Conservation (phyloP, 1,140 invertebrate genomes). For the Musca domestica region DNA sequence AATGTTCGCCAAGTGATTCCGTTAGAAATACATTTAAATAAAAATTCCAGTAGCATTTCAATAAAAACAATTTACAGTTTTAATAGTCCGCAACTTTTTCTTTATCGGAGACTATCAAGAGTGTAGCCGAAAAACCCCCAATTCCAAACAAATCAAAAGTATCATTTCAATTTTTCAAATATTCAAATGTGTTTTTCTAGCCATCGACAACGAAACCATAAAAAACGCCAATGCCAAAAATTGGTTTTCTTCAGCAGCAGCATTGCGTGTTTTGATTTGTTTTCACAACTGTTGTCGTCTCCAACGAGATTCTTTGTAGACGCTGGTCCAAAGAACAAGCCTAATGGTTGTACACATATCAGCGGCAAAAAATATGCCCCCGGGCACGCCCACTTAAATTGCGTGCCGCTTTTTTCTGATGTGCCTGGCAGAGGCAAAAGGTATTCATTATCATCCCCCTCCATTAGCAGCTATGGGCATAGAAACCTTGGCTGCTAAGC, state of each 20-base stretch:
- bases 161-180: slow-evolving; percentile 16
- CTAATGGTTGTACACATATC: no score
- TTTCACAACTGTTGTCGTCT: neutral
- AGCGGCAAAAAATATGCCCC: slow-evolving; percentile 32
- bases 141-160: slow-evolving; percentile 4
- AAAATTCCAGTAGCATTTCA: slow-evolving; percentile 12
- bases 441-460: slow-evolving; percentile 24
- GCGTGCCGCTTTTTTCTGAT: slow-evolving; percentile 34
- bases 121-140: neutral
- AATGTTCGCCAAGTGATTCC: no score
- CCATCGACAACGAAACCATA: neutral
- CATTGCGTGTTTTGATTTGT: slow-evolving; percentile 2
- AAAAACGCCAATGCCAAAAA: neutral
- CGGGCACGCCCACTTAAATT: slow-evolving; percentile 53
- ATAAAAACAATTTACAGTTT: slow-evolving; percentile 12
- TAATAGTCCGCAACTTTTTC: neutral
- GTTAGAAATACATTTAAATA: no score
- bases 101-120: neutral
- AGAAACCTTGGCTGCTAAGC: neutral
- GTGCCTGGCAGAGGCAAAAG: neutral
- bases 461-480: neutral
- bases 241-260: neutral
- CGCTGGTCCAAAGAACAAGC: no score
- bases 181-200: neutral
- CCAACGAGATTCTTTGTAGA: no score